Percentiles rank a stretch among this genome's conserved stretches.
Evolutionary conservation across 2,888 invertebrate species (phyloP).

Genomic region (Sphecodes monilicornis): DNA sequence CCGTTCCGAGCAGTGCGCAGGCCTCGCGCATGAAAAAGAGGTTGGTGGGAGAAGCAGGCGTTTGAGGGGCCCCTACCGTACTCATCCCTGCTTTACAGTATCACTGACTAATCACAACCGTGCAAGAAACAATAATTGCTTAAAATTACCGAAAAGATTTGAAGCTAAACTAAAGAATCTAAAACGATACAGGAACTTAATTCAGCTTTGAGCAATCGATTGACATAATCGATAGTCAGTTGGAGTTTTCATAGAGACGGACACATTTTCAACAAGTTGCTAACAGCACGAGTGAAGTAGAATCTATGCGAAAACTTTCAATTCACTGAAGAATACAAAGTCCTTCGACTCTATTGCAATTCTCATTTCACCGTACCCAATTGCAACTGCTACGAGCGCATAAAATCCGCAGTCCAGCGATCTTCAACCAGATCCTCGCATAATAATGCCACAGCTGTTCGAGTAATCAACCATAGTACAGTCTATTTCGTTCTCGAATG

Average conservation of each 20-base stretch:
- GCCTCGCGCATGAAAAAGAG: no score
- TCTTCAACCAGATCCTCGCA: background rate
- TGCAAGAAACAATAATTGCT: no score
- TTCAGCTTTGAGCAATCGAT: background rate
- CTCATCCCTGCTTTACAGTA: no score
- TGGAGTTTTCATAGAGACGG: background rate
- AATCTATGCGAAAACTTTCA: background rate
- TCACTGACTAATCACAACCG: no score
- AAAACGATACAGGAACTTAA: no score
- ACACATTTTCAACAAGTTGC: background rate
- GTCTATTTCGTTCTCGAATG: background rate
- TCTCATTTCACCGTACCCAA: background rate
- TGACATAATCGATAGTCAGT: background rate
- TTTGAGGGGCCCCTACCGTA: no score
- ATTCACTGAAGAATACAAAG: background rate
- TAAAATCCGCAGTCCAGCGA: conserved; percentile 2
- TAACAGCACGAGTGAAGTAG: background rate
- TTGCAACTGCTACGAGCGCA: background rate
- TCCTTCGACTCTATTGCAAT: background rate
- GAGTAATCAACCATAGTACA: no score
- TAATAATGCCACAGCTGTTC: background rate
- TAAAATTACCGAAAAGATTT: no score
- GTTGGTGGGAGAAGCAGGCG: no score
- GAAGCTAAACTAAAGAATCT: no score
- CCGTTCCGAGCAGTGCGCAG: no score